Evolutionary conservation across 2,888 invertebrate species (phyloP), one percentile per base, ranked within the genome.

Genomic region (Acheta domesticus): DNA sequence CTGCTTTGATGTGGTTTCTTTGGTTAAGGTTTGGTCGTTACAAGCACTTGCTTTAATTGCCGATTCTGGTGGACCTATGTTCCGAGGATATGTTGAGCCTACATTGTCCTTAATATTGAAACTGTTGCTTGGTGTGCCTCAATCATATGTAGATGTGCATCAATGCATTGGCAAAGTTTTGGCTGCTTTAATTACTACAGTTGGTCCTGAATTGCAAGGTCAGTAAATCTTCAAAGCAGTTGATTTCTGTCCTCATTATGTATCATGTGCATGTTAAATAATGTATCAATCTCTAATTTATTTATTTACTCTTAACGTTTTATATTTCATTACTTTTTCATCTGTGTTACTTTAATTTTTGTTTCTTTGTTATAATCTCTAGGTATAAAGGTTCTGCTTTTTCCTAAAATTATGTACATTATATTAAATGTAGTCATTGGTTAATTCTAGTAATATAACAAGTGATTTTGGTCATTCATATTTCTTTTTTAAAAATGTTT

Each of bases 11-110:
- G 36, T 36, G 8, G 8, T 36, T 36, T 36, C 36, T 36, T 36
- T 36, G 36, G 8, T 8, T 36, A 36, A 94, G 93, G 95, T 97
- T 50, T 99, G 99, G 99, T 94, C 99, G 0, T 89, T 99, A 19
- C 97, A 99, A 88, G 98, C 99, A 0, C 88, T 99, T 48, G 95
- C 97, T 0, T 90, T 99, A 82, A 95, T 99, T 81, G 98, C 97
- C 4, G 98, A 99, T 87, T 98, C 98, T 0, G 98, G 99, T 1
- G 99, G 99, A 0, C 99, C 99, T 0, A 98, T 99, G 97, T 99
- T 99, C 89, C 91, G 98, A 36, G 93, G 96, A 48, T 99, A 97
- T 87, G 98, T 99, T 21, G 99, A 99, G 85, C 96, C 97, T 0
- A 94, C 97, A 0, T 89, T 99, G 79, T 94, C 95, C 14, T 89